phyloP scores from a whole-genome alignment of 2,888 invertebrate species.

The Thymelicus sylvestris region DNA sequence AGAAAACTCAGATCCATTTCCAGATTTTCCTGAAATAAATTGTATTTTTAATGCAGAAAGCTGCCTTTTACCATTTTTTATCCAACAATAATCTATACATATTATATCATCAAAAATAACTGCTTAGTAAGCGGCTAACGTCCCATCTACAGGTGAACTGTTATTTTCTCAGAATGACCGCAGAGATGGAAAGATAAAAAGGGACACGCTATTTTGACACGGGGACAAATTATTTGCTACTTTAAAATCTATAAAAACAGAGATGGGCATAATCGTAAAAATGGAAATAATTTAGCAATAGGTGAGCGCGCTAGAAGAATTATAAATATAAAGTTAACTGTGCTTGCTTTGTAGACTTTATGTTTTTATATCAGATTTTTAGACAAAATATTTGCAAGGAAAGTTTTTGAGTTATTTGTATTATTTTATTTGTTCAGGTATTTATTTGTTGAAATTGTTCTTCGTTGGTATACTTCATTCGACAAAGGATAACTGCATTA shows the following conservation, averaged over 20 bases:
- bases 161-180: conserved; percentile 55
- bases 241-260: conserved; percentile 43
- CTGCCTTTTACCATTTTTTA: background rate
- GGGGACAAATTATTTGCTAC: conserved; percentile 53
- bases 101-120: conserved; percentile 64
- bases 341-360: too few relatives aligned
- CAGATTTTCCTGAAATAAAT: too few relatives aligned
- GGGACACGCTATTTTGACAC: conserved; percentile 49
- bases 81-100: background rate
- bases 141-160: conserved; percentile 40
- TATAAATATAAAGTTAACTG: too few relatives aligned
- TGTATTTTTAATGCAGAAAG: too few relatives aligned
- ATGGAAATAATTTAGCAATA: conserved; percentile 2
- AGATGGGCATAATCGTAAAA: conserved; percentile 32
- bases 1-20: too few relatives aligned
- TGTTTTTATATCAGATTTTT: too few relatives aligned
- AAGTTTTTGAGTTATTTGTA: too few relatives aligned
- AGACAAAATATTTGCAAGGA: too few relatives aligned
- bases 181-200: conserved; percentile 55
- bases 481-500: too few relatives aligned
- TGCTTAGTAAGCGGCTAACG: conserved; percentile 43
- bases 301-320: background rate
- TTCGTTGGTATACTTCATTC: too few relatives aligned
- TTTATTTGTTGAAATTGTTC: too few relatives aligned
- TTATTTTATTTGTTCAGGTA: too few relatives aligned